Conservation (phyloP, 92 coral and sea anemone genomes). For the Anthopleura xanthogrammica region DNA sequence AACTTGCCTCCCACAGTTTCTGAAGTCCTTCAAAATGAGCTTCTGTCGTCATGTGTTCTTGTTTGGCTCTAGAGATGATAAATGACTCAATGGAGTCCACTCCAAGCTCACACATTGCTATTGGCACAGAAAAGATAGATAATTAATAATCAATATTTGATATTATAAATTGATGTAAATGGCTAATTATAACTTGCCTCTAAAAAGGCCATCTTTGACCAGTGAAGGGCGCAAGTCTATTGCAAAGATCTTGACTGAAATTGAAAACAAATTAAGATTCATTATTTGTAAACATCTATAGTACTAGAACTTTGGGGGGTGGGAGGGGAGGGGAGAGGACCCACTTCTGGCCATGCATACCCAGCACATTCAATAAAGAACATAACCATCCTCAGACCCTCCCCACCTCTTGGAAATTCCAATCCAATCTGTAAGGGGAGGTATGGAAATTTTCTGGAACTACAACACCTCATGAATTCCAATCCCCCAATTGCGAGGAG, state of each 20-base stretch:
- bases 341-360: too few species aligned
- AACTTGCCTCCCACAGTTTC: constrained; percentile 73
- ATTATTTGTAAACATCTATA: too few species aligned
- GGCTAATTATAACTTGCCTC: constrained; percentile 54
- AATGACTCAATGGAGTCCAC: constrained; percentile 84
- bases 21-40: constrained; percentile 50
- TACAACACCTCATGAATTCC: too few species aligned
- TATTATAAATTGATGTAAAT: background rate
- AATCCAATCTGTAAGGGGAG: too few species aligned
- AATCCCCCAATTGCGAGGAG: too few species aligned
- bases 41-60: constrained; percentile 47
- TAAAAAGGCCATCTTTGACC: constrained; percentile 81
- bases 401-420: too few species aligned
- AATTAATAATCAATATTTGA: too few species aligned
- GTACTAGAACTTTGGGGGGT: too few species aligned
- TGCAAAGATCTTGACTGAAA: constrained; percentile 82
- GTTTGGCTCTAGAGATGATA: constrained; percentile 65
- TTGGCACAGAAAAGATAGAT: constrained; percentile 22
- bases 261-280: background rate
- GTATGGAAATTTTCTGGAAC: too few species aligned
- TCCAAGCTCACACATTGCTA: constrained; percentile 96
- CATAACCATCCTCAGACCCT: too few species aligned
- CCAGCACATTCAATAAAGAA: too few species aligned
- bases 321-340: too few species aligned
- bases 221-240: constrained; percentile 70